These are phyloP conservation scores for Aricia artaxerxes DNA, from an alignment of 2,888 invertebrate species.

Conservation along the genomic window DNA sequence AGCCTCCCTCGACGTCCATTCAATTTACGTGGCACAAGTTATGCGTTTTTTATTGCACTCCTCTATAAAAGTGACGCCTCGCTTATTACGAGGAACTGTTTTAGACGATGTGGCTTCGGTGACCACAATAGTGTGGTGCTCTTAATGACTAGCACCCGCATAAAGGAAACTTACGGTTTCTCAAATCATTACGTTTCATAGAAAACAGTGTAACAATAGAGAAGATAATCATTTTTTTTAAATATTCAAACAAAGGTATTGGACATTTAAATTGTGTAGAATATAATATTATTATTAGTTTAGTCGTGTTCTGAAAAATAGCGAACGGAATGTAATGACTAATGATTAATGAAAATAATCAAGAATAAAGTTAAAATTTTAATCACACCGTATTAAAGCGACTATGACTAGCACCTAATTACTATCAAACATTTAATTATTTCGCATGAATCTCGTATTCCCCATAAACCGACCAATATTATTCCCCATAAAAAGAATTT, in stretches of 20 bases:
- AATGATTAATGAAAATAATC: too few relatives aligned
- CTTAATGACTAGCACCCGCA: conserved; percentile 15
- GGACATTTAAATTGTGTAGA: too few relatives aligned
- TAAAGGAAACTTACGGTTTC: conserved; percentile 14
- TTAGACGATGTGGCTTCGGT: conserved; percentile 36
- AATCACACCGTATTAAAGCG: too few relatives aligned
- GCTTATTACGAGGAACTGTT: conserved; percentile 52
- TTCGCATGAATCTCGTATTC: too few relatives aligned
- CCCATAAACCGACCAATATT: too few relatives aligned
- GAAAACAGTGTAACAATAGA: background rate
- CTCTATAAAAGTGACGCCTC: conserved; percentile 67
- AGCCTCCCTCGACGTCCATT: conserved; percentile 57
- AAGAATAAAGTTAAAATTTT: background rate
- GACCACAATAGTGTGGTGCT: conserved; percentile 22
- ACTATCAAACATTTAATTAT: too few relatives aligned
- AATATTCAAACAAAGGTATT: too few relatives aligned
- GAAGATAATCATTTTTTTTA: background rate
- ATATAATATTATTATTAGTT: too few relatives aligned
- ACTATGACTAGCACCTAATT: too few relatives aligned
- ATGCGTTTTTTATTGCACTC: conserved; percentile 73
- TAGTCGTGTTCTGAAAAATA: too few relatives aligned
- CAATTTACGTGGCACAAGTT: conserved; percentile 71
- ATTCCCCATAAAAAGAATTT: background rate
- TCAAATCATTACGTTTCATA: background rate
- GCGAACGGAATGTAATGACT: too few relatives aligned